Conservation (phyloP, 2,113 vertebrate species). For the Alectura lathami region DNA sequence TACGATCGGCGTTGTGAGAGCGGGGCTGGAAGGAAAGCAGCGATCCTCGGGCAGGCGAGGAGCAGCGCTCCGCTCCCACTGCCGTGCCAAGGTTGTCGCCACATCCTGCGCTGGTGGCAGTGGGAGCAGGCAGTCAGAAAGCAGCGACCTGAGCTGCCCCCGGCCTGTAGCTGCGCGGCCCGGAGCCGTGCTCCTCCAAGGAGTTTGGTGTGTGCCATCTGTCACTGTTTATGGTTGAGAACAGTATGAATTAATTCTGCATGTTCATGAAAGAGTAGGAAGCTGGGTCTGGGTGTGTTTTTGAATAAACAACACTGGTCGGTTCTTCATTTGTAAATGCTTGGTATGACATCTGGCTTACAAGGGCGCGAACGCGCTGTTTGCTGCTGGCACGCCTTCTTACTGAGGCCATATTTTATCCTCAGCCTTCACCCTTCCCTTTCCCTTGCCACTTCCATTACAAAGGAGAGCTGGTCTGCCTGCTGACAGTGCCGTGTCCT, state of each 20-base stretch:
- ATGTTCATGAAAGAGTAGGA: not conserved
- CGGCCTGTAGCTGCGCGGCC: not conserved
- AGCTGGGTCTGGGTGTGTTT: not conserved
- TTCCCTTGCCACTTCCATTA: slow-evolving; percentile 67
- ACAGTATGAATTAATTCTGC: not conserved
- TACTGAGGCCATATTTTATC: slow-evolving; percentile 22
- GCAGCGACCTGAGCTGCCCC: rapidly evolving
- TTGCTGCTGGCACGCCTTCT: slow-evolving; percentile 33
- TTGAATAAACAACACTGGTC: not conserved
- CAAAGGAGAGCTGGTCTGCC: slow-evolving; percentile 62
- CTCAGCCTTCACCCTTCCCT: slow-evolving; percentile 58
- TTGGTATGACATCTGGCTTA: not conserved
- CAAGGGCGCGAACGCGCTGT: not conserved
- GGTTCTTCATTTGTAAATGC: not conserved
- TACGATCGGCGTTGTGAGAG: no score
- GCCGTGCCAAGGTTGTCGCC: not conserved
- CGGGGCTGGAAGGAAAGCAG: not conserved
- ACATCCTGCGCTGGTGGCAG: rapidly evolving
- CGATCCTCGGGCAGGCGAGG: not conserved
- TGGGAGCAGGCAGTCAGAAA: not conserved
- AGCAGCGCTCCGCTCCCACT: not conserved
- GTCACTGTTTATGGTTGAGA: not conserved
- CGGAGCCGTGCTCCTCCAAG: not conserved
- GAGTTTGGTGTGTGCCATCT: not conserved
- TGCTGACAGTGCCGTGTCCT: slow-evolving; percentile 64